Evolutionary conservation across 2,888 invertebrate genomes (phyloP).

Genomic region (Ormyrus nitidulus): DNA sequence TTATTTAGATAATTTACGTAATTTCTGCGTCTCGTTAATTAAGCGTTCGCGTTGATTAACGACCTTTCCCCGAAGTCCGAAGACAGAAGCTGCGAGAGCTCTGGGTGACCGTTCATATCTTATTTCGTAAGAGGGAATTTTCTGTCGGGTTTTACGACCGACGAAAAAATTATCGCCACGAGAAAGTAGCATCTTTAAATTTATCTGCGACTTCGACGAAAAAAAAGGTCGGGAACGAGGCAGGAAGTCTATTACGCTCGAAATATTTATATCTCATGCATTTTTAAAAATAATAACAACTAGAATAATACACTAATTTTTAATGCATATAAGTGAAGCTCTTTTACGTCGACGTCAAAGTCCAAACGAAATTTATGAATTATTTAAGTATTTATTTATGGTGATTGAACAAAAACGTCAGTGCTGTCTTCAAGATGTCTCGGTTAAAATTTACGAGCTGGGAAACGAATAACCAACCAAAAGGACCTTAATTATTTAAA

Average conservation of each 20-base stretch:
- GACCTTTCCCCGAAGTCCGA: conserved; percentile 20
- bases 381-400: too few species aligned
- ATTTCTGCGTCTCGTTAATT: conserved; percentile 1
- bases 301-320: too few species aligned
- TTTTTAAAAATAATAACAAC: background rate
- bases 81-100: background rate
- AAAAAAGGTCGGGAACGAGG: background rate
- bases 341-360: too few species aligned
- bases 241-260: too few species aligned
- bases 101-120: conserved; percentile 2
- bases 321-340: too few species aligned
- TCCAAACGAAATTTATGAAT: too few species aligned
- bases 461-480: too few species aligned
- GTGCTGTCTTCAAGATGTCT: too few species aligned
- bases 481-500: too few species aligned
- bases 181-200: conserved; percentile 17
- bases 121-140: conserved; percentile 17
- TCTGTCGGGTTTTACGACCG: conserved; percentile 18
- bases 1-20: background rate
- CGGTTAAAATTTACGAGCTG: too few species aligned
- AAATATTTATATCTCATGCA: too few species aligned
- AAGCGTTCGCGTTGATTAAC: conserved; percentile 15
- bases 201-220: conserved; percentile 7
- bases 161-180: conserved; percentile 30
- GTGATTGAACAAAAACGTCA: too few species aligned